These are phyloP conservation scores for Xenopus tropicalis DNA, from an alignment of 2,113 vertebrate species.

Conservation along the genomic window DNA sequence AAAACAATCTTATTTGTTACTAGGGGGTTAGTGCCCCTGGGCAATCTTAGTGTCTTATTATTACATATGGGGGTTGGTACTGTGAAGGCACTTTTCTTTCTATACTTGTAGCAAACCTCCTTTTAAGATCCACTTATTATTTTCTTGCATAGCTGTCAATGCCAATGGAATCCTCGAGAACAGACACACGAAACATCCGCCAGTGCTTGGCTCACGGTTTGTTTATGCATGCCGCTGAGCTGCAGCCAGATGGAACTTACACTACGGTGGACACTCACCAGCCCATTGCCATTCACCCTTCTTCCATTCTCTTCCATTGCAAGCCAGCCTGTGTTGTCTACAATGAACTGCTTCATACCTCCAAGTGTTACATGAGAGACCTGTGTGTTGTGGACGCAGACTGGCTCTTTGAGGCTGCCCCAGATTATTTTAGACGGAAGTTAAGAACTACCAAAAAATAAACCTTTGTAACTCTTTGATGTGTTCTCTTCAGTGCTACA, in stretches of 20 bases:
- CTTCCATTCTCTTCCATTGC: constrained; percentile 89
- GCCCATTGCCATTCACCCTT: constrained; percentile 86
- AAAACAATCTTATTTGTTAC: too few species aligned
- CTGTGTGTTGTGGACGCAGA: constrained; percentile 84
- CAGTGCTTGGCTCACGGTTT: constrained; percentile 90
- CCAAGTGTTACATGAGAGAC: constrained; percentile 90
- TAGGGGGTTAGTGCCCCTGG: too few species aligned
- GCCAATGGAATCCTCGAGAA: constrained; percentile 75
- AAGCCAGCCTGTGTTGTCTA: constrained; percentile 85
- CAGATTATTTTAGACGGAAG: constrained; percentile 82
- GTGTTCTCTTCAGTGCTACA: too few species aligned
- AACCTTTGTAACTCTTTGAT: not conserved
- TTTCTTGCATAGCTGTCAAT: constrained; percentile 72
- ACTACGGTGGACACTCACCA: constrained; percentile 81
- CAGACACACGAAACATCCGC: constrained; percentile 69
- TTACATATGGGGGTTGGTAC: too few species aligned
- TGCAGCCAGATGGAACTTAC: constrained; percentile 83
- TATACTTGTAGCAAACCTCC: too few species aligned
- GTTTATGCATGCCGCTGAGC: constrained; percentile 85
- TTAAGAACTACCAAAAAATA: constrained; percentile 65
- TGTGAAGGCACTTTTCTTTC: too few species aligned
- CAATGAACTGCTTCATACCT: constrained; percentile 87
- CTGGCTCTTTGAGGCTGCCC: constrained; percentile 87
- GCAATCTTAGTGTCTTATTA: too few species aligned
- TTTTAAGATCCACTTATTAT: too few species aligned